Evolutionary conservation across 2,113 vertebrate species (phyloP).

Genomic region (Ameiurus melas): DNA sequence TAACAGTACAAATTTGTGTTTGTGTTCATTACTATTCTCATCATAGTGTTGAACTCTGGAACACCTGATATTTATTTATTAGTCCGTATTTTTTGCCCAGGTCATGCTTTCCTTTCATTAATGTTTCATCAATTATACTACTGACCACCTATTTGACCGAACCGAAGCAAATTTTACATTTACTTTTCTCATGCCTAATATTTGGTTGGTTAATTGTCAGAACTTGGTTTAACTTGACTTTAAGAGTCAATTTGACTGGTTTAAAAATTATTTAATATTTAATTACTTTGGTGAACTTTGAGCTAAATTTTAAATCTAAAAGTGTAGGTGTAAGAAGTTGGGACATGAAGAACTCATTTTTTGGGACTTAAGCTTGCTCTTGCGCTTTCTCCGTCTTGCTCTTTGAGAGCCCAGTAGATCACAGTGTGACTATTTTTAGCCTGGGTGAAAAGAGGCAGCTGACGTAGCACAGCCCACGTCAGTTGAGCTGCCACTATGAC

Average conservation of each 20-base stretch:
- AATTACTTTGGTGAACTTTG: background rate
- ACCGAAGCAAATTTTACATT: background rate
- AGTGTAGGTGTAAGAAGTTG: background rate
- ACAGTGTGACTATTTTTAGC: conserved; percentile 75
- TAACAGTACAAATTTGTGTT: background rate
- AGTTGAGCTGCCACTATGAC: conserved; percentile 73
- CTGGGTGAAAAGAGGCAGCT: conserved; percentile 74
- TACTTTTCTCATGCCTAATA: background rate
- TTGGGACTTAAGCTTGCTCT: conserved; percentile 49
- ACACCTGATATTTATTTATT: background rate
- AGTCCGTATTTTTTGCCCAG: background rate
- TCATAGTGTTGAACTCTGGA: background rate
- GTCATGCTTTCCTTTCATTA: background rate
- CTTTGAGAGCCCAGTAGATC: conserved; percentile 58
- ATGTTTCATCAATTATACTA: background rate
- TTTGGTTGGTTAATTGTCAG: background rate
- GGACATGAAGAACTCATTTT: background rate
- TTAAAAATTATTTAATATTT: background rate
- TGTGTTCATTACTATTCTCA: background rate
- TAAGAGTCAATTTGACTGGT: background rate
- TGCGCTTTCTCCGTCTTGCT: conserved; percentile 59
- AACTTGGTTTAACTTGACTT: background rate
- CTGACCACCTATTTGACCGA: background rate
- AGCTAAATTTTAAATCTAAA: background rate
- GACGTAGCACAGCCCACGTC: conserved; percentile 76